Evolutionary conservation across 2,888 invertebrate species (phyloP).

Genomic region (Melieria omissa): DNA sequence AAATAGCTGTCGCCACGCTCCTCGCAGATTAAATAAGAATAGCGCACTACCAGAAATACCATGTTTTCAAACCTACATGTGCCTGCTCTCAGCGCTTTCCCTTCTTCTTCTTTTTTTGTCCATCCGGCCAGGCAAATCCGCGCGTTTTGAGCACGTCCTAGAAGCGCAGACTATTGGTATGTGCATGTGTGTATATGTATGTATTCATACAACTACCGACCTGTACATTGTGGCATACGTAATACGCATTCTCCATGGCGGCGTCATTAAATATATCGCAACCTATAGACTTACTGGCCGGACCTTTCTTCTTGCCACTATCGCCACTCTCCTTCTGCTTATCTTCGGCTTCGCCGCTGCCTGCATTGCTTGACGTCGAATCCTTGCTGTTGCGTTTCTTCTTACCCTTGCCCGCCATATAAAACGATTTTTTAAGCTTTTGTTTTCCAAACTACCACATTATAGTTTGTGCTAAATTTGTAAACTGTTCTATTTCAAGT

Average conservation of each 20-base stretch:
- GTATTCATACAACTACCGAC: conserved; percentile 62
- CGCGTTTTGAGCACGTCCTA: conserved; percentile 84
- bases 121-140: conserved; percentile 91
- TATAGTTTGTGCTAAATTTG: neutral
- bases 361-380: conserved; percentile 59
- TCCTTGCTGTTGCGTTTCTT: conserved; percentile 72
- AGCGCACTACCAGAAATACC: neutral
- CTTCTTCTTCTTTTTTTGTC: conserved; percentile 87
- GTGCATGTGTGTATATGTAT: neutral
- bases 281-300: conserved; percentile 73
- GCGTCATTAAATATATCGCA: conserved; percentile 89
- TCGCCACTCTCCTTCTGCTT: conserved; percentile 68
- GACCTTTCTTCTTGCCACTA: conserved; percentile 68
- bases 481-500: too few species aligned
- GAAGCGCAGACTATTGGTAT: conserved; percentile 27
- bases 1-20: too few species aligned
- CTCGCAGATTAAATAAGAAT: too few species aligned
- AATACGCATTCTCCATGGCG: conserved; percentile 94
- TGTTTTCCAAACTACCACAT: neutral
- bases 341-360: conserved; percentile 62
- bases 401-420: conserved; percentile 68
- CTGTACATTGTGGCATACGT: conserved; percentile 92
- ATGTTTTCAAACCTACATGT: neutral
- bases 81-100: conserved; percentile 69
- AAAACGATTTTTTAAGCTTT: neutral